These are phyloP conservation scores for Elymnias hypermnestra DNA, from an alignment of 1,140 invertebrate species.

Conservation along the genomic window DNA sequence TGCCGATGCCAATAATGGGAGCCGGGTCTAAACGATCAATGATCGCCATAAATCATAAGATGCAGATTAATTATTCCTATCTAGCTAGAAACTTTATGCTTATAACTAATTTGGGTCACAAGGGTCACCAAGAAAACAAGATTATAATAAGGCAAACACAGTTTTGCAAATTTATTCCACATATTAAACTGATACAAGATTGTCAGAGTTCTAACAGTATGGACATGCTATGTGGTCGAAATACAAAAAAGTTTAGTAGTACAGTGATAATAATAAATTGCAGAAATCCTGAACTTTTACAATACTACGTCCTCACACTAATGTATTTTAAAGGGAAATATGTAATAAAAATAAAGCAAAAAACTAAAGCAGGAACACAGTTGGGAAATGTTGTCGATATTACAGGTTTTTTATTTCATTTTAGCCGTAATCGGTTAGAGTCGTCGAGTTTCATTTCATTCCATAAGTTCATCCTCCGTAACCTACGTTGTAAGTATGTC, in stretches of 20 bases:
- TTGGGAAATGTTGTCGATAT: slow-evolving; percentile 76
- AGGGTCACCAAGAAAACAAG: slow-evolving; percentile 64
- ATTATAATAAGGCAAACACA: slow-evolving; percentile 73
- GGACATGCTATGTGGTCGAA: slow-evolving; percentile 68
- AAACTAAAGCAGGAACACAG: slow-evolving; percentile 76
- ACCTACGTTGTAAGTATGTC: slow-evolving; percentile 74
- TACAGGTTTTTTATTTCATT: slow-evolving; percentile 70
- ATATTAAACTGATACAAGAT: slow-evolving; percentile 75
- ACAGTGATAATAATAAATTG: slow-evolving; percentile 69
- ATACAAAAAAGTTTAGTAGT: slow-evolving; percentile 69
- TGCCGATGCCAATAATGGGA: no score
- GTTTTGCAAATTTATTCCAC: slow-evolving; percentile 76
- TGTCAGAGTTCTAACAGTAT: slow-evolving; percentile 70
- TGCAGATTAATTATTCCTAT: no score
- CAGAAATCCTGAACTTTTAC: slow-evolving; percentile 70
- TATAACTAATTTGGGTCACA: no score
- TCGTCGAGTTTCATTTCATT: slow-evolving; percentile 65
- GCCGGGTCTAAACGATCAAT: no score
- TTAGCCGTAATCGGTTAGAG: slow-evolving; percentile 77
- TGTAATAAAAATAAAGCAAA: slow-evolving; percentile 74
- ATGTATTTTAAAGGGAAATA: slow-evolving; percentile 71
- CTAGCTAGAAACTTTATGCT: no score
- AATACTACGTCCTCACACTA: slow-evolving; percentile 72
- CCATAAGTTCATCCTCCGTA: slow-evolving; percentile 66
- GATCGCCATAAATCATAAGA: no score